These are phyloP conservation scores for Halichondria panicea DNA, from an alignment of 37 sponge, comb jelly and placozoan species.

Conservation along the genomic window DNA sequence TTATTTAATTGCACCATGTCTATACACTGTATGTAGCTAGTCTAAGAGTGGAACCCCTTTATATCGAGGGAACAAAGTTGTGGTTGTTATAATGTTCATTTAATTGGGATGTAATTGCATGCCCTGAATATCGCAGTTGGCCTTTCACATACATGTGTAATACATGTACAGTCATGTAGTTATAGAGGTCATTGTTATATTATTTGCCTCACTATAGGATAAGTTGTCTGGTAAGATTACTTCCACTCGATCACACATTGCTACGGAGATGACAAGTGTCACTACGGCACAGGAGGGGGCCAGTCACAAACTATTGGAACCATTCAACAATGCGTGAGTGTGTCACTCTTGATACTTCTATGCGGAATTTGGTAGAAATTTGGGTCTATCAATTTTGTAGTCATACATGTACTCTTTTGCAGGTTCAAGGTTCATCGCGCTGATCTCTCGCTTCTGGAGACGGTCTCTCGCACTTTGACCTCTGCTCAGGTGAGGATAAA, in stretches of 20 bases:
- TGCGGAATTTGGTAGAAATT: not conserved
- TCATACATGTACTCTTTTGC: not conserved
- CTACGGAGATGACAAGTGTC: conserved; percentile 10
- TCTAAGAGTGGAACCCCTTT: no score
- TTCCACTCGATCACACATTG: not conserved
- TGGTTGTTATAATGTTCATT: no score
- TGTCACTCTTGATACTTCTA: not conserved
- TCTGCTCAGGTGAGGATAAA: conserved; percentile 64
- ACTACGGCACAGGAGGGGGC: not conserved
- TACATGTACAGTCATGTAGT: not conserved
- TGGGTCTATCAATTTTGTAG: not conserved
- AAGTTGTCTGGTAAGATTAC: conserved; percentile 11
- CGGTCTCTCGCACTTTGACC: conserved; percentile 19
- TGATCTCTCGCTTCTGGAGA: conserved; percentile 60
- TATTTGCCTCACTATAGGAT: conserved; percentile 10
- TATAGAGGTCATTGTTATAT: not conserved
- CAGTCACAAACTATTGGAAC: not conserved
- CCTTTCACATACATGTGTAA: no score
- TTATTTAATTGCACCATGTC: no score
- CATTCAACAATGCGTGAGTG: conserved; percentile 24
- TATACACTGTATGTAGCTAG: no score
- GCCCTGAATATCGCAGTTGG: no score
- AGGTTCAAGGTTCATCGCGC: conserved; percentile 36
- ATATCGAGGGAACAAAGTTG: no score
- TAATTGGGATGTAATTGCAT: no score